Evolutionary conservation across 2,888 invertebrate species (phyloP), one percentile per base, ranked within the genome.

Genomic region (Melangyna quadrimaculata): DNA sequence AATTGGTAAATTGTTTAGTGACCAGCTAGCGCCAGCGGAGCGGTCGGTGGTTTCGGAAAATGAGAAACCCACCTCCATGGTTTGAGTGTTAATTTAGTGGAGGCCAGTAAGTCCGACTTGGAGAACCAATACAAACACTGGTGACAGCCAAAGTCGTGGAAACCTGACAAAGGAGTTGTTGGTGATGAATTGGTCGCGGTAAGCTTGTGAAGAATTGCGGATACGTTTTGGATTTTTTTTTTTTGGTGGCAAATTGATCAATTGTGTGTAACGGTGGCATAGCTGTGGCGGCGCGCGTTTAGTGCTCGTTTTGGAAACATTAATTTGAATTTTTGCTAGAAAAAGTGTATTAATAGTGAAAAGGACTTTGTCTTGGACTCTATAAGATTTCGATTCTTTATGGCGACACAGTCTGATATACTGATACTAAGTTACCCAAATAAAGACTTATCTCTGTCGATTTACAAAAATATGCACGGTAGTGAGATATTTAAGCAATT

Each of bases 241-340:
- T 51, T 70, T 67, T 78, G 78, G 69, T 78, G 83, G 78, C 73
- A 78, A 83, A 78, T 83, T 83, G 83, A 74, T 83, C 83, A 83
- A 78, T 74, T 74, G 73, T 74, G 78, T 78, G 70, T 63, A 67
- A 45, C 43, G 32, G 48, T 22, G 48, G 51, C 51, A 63, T 63
- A 67, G 40, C 43, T 24, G 48, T 22, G 48, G 51, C 51, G 37
- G 32, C 48, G 22, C 32, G 65, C 32, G 19, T 67, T 45, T 67
- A 35, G 57, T 59, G 59, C 59, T 61, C 35, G 29, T 55, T 80
- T 70, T 70, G 69, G 63, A 63, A 83, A 59, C 45, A 74, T 74
- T 51, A 35, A 74, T 35, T 70, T 78, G 19, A 70, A 40, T 83
- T 51, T 22, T 37, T 22, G 59, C 61, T 29, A 45, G 61, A 78